Base-by-base conservation (phyloP, 1,140 invertebrate species). In the Temnothorax longispinosus region DNA sequence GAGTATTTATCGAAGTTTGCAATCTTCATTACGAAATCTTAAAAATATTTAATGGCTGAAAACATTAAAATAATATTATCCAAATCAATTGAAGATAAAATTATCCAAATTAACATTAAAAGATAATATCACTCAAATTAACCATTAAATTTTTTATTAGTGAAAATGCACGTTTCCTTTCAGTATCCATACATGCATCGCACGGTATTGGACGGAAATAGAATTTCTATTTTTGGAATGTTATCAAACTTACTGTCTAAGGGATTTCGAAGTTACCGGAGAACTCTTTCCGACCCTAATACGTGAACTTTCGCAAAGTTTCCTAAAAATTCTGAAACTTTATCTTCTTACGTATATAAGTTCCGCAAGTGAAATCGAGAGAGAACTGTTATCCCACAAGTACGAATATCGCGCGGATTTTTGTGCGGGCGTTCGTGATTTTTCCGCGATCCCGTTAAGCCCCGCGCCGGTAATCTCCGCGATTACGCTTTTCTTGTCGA, bases 181-280 rank as follows among this genome's bases (percentile, higher is more conserved):
- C 21, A 27, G 27, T 27, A 44, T 44, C 1, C 27, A 18, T 18
- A 10, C 38, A 15, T 10, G 15, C 18, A 65, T 11, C 15, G n/a
- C 21, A 1, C 8, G 15, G 10, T 8, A 58, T 41, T 74, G 52
- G 7, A 74, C 5, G 18, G 13, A 41, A 41, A 15, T 58, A 21
- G 18, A 74, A 56, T 58, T 75, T 41, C n/a, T 10, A 60, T 7
- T 41, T 41, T 21, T 44, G 10, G 11, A 38, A 60, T 41, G 32
- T 21, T 56, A 35, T 75, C 32, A 58, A 75, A 75, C 50, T 58
- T 58, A 60, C 41, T 69, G 13, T 67, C n/a, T 67, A 69, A 50
- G 21, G 11, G 65, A 50, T 69, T 69, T 15, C 21, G 0, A 69
- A 69, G 65, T 69, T 69, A 69, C 13, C 18, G 21, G 21, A 69